Evolutionary conservation across 2,113 vertebrate species (phyloP).

Genomic region (Forbesichthys agassizii): DNA sequence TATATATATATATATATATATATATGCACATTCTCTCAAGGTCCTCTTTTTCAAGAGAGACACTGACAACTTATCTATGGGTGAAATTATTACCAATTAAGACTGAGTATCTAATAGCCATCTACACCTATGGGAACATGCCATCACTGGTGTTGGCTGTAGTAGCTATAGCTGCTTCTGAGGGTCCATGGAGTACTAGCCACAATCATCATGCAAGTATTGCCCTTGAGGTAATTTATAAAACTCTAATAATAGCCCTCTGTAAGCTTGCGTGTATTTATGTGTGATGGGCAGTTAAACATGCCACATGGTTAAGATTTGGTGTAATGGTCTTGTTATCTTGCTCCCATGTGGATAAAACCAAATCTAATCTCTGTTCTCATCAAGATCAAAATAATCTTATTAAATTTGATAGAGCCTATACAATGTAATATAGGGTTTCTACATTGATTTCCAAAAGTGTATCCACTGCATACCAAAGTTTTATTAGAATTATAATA

Average conservation of each 20-base stretch:
- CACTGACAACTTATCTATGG: too few species aligned
- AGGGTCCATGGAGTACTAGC: too few species aligned
- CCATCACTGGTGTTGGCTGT: background rate
- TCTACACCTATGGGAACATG: background rate
- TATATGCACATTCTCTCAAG: too few species aligned
- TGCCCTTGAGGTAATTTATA: background rate
- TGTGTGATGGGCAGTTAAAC: background rate
- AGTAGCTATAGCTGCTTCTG: background rate
- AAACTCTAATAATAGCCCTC: background rate
- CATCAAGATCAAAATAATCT: background rate
- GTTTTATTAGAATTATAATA: too few species aligned
- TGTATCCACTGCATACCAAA: too few species aligned
- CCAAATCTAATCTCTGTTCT: too few species aligned
- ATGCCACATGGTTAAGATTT: constrained; percentile 5
- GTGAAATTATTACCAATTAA: too few species aligned
- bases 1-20: too few species aligned
- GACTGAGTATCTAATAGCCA: too few species aligned
- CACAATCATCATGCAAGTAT: background rate
- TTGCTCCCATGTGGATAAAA: too few species aligned
- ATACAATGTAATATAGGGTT: background rate
- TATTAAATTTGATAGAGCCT: background rate
- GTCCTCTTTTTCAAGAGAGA: too few species aligned
- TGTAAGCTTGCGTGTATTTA: background rate
- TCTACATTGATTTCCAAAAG: too few species aligned
- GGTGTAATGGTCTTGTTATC: background rate